Evolutionary conservation across 35 echinoderm and acorn worm genomes (phyloP), one percentile per base, ranked within the genome.

Genomic region (Apostichopus parvimensis): DNA sequence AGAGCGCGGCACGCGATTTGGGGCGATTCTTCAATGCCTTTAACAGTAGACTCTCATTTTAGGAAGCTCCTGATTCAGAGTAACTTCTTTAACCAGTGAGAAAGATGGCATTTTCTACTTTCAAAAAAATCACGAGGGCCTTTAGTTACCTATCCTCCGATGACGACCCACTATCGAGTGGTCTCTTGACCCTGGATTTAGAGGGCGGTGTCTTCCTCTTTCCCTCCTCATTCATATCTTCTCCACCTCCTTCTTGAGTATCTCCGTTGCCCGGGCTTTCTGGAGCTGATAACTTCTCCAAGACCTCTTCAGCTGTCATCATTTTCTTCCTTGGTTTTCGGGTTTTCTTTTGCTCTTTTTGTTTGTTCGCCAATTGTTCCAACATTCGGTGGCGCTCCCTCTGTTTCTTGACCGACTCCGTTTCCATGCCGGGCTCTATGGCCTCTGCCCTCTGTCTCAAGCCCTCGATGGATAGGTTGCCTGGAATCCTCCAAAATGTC

Each of bases 401-500:
- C 68, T 89, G 34, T 54, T 94, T 90, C 28, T 94, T 75, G 34
- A 21, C 25, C 15, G 79, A 21, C 52, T 93, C 88, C 13, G 66
- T 53, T 59, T 94, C 94, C 77, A 90, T 88, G 11, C 84, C 53
- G 11, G 95, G 96, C 92, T 98, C 92, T 52, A 98, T 98, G 66
- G 93, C 92, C 54, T 94, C 93, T 64, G 95, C 97, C 52, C 88
- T 73, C 54, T 87, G 56, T 86, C 97, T 77, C 71, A 98, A 82
- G n/a, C 82, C 56, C 5, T 92, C 86, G 24, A 87, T 60, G 25
- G 87, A 53, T 14, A 96, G 81, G n/a, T 80, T 57, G 13, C 93
- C 97, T 21, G 97, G 95, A 28, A 98, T 98, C 70, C 97, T 93
- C 97, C 97, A 98, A 77, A 94, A 98, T 53, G 77, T 93, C 78